Conservation (phyloP, 2,797 vertebrate species). For the Poeciliopsis turneri region DNA sequence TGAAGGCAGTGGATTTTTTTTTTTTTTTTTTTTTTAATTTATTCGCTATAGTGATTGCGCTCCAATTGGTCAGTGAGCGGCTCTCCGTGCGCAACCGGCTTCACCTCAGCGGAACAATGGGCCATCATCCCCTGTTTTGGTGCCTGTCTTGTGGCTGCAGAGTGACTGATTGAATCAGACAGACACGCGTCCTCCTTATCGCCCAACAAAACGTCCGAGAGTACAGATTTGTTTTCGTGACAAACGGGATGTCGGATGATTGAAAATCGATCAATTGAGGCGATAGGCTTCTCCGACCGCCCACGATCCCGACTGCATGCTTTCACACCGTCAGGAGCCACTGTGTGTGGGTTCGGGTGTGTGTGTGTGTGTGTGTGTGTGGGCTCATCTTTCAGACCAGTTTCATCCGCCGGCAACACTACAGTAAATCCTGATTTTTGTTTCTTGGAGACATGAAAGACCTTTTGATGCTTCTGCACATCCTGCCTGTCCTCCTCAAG, state of each 20-base stretch:
- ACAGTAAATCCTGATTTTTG: slow-evolving; percentile 23
- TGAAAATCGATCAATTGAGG: slow-evolving; percentile 54
- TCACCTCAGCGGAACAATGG: slow-evolving; percentile 71
- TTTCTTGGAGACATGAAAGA: slow-evolving; percentile 6
- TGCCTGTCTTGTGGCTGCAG: background rate
- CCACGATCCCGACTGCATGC: slow-evolving; percentile 20
- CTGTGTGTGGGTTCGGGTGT: slow-evolving; percentile 2
- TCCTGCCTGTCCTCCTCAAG: slow-evolving; percentile 29
- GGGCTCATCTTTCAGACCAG: slow-evolving; percentile 28
- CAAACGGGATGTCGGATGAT: slow-evolving; percentile 31
- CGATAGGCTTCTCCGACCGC: slow-evolving; percentile 31
- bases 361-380: background rate
- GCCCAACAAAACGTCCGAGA: slow-evolving; percentile 20
- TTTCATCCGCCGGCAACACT: slow-evolving; percentile 13
- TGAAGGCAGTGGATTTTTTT: background rate
- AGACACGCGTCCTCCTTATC: slow-evolving; percentile 15
- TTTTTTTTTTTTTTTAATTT: background rate
- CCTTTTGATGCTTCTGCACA: slow-evolving; percentile 39
- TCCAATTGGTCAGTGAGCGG: slow-evolving; percentile 37
- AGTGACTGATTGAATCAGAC: slow-evolving; percentile 42
- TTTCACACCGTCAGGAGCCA: slow-evolving; percentile 7
- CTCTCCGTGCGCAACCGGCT: slow-evolving; percentile 27
- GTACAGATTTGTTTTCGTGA: slow-evolving; percentile 19
- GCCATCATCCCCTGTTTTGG: background rate
- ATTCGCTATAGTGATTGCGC: slow-evolving; percentile 13